Conservation (phyloP, 2,888 invertebrate species). For the Ophion ellenae region DNA sequence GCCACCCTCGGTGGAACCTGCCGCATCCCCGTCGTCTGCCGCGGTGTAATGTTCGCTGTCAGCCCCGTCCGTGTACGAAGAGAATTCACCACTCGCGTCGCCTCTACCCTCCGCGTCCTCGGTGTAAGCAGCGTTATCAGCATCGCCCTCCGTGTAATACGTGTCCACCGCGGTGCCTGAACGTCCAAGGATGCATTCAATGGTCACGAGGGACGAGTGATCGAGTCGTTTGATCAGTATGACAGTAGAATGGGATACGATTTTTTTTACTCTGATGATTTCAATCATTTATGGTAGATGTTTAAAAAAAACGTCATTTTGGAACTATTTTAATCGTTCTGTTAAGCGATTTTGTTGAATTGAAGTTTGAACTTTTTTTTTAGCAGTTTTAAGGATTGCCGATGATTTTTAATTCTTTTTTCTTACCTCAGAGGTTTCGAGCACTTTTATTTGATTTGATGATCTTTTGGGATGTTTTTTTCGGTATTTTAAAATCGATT, state of each 20-base stretch:
- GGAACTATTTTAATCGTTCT: no score
- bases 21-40: constrained; percentile 72
- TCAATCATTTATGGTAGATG: not conserved
- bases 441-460: no score
- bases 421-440: no score
- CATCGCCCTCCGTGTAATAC: constrained; percentile 72
- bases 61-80: constrained; percentile 64
- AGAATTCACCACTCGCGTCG: constrained; percentile 68
- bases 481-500: no score
- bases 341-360: no score
- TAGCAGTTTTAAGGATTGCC: no score
- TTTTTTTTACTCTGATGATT: not conserved
- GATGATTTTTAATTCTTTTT: no score
- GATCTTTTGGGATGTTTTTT: no score
- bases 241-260: not conserved
- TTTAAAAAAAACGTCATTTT: not conserved
- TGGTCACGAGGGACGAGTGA: not conserved
- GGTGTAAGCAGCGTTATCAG: constrained; percentile 70
- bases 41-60: constrained; percentile 74
- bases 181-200: constrained; percentile 20
- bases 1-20: constrained; percentile 70
- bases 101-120: constrained; percentile 66
- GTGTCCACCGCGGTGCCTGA: constrained; percentile 77
- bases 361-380: no score
- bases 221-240: not conserved